Percentiles rank a stretch among this genome's conserved stretches.
Conservation (phyloP, 1,140 invertebrate genomes). For the Heterodera schachtii region DNA sequence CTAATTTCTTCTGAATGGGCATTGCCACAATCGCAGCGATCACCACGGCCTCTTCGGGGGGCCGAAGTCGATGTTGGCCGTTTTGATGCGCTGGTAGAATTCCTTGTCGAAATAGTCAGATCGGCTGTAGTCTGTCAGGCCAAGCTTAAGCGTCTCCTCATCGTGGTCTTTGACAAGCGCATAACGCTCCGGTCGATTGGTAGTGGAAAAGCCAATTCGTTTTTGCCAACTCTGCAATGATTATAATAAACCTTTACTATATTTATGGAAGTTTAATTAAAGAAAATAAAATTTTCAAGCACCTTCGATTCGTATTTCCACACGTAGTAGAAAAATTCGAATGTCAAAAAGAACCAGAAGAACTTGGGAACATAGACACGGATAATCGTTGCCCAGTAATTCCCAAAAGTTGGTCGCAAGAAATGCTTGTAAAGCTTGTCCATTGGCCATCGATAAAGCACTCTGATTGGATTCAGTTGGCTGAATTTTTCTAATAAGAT, state of each 20-base stretch:
- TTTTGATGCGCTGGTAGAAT: background rate
- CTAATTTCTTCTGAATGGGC: too few relatives aligned
- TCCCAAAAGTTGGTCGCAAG: conserved; percentile 58
- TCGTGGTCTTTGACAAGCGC: background rate
- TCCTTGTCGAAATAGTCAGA: background rate
- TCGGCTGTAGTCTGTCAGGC: background rate
- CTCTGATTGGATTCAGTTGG: conserved; percentile 61
- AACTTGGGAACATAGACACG: conserved; percentile 56
- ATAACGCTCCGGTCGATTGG: background rate
- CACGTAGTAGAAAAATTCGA: conserved; percentile 55
- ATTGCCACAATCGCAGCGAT: too few relatives aligned
- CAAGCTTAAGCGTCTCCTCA: background rate
- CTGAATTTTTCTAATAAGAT: conserved; percentile 35
- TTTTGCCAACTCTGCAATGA: background rate
- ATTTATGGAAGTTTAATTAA: background rate
- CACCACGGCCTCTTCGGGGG: conserved; percentile 7
- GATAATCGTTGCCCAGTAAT: conserved; percentile 53
- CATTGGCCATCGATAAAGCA: conserved; percentile 59
- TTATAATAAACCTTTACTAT: background rate
- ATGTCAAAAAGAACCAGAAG: conserved; percentile 40
- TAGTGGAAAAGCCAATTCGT: background rate
- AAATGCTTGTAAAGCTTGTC: conserved; percentile 60
- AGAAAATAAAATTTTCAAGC: conserved; percentile 1
- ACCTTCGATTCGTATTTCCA: conserved; percentile 62
- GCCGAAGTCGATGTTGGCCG: background rate